Conservation (phyloP, 2,113 vertebrate species). For the Blennius ocellaris region DNA sequence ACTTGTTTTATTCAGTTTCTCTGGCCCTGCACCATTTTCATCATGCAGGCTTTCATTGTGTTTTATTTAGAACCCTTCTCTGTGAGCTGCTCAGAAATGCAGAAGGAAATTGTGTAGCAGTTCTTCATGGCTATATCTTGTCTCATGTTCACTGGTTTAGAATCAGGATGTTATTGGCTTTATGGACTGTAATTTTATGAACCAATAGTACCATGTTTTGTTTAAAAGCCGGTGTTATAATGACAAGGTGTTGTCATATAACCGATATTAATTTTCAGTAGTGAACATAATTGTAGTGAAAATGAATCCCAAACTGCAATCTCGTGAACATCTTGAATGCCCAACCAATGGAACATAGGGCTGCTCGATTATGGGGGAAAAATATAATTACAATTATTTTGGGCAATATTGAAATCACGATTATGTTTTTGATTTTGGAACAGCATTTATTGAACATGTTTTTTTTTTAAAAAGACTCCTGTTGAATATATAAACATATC, state of each 20-base stretch:
- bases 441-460: too few relatives aligned
- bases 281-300: not conserved
- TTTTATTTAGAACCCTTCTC: not conserved
- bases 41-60: not conserved
- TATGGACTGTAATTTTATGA: not conserved
- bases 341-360: not conserved
- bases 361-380: too few relatives aligned
- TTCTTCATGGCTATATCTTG: not conserved
- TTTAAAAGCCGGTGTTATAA: not conserved
- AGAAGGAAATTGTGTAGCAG: not conserved
- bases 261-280: not conserved
- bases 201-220: not conserved
- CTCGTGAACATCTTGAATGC: not conserved
- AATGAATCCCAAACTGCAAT: not conserved
- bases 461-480: too few relatives aligned
- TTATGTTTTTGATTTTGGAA: too few relatives aligned
- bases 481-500: too few relatives aligned
- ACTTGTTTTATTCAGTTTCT: too few relatives aligned
- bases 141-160: not conserved
- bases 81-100: not conserved
- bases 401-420: too few relatives aligned
- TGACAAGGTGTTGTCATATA: conserved; percentile 1
- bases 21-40: too few relatives aligned
- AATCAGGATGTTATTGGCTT: too few relatives aligned
- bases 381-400: too few relatives aligned